Conservation (phyloP, 1,140 invertebrate species). For the Scaptomyza graminum region DNA sequence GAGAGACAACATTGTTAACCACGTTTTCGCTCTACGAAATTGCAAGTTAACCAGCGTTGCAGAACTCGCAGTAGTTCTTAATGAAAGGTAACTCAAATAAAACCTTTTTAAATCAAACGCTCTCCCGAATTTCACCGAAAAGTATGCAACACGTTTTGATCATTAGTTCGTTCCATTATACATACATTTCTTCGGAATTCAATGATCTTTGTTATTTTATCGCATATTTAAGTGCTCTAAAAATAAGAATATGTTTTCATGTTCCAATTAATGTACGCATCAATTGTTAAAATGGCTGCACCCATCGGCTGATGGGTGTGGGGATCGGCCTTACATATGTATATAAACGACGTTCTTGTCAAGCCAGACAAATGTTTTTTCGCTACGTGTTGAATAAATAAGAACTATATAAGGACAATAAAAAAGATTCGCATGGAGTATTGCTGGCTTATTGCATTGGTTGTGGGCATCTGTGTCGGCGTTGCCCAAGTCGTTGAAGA, state of each 20-base stretch:
- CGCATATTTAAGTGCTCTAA: conserved; percentile 27
- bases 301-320: conserved; percentile 29
- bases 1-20: no score
- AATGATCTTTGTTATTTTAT: conserved; percentile 11
- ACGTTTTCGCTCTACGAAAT: background rate
- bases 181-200: conserved; percentile 19
- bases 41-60: background rate
- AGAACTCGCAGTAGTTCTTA: no score
- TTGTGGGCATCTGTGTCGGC: conserved; percentile 53
- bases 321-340: conserved; percentile 26
- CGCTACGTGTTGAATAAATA: background rate
- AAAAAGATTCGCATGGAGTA: conserved; percentile 21
- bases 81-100: no score
- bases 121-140: conserved; percentile 3
- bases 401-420: background rate
- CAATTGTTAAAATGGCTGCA: conserved; percentile 31
- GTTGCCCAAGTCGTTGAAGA: conserved; percentile 24
- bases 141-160: conserved; percentile 17
- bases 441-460: conserved; percentile 34
- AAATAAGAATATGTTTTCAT: conserved; percentile 48
- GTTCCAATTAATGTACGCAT: conserved; percentile 46
- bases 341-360: conserved; percentile 17
- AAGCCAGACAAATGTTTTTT: conserved; percentile 13
- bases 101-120: no score
- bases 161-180: background rate